Percentiles rank a stretch among this genome's conserved stretches.
phyloP scores from a whole-genome alignment of 1,140 invertebrate species.

The Trachymyrmex septentrionalis region DNA sequence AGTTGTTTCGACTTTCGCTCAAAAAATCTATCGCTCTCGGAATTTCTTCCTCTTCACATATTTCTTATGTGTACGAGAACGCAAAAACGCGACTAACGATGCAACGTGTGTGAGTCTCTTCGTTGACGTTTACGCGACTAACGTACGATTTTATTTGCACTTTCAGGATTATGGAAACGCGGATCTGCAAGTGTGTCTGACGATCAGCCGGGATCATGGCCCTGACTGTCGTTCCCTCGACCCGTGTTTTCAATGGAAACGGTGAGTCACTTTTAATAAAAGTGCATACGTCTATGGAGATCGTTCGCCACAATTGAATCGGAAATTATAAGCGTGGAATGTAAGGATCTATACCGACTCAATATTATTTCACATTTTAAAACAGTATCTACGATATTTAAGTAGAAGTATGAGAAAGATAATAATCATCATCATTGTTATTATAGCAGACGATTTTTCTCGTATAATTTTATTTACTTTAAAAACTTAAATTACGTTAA shows the following conservation, averaged over 20 bases:
- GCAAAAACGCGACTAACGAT: neutral
- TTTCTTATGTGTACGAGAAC: neutral
- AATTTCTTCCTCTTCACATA: neutral
- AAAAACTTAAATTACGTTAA: neutral
- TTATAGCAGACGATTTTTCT: neutral
- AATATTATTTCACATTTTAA: neutral
- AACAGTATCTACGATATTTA: neutral
- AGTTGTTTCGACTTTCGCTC: slow-evolving; percentile 25
- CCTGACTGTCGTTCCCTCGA: slow-evolving; percentile 77
- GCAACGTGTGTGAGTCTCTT: slow-evolving; percentile 11
- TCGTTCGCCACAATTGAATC: slow-evolving; percentile 2
- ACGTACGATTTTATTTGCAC: neutral
- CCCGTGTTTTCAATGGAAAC: slow-evolving; percentile 82
- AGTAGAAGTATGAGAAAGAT: neutral
- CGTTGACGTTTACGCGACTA: neutral
- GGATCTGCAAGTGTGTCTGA: slow-evolving; percentile 20
- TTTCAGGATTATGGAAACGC: slow-evolving; percentile 68
- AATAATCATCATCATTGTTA: neutral
- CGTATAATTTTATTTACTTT: neutral
- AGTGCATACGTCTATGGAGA: slow-evolving; percentile 15
- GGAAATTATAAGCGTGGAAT: neutral
- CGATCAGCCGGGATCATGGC: slow-evolving; percentile 74
- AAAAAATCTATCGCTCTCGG: slow-evolving; percentile 35
- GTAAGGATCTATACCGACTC: neutral
- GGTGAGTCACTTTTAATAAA: slow-evolving; percentile 72